Evolutionary conservation across 2,113 vertebrate genomes (phyloP).

Genomic region (Heliornis fulica): DNA sequence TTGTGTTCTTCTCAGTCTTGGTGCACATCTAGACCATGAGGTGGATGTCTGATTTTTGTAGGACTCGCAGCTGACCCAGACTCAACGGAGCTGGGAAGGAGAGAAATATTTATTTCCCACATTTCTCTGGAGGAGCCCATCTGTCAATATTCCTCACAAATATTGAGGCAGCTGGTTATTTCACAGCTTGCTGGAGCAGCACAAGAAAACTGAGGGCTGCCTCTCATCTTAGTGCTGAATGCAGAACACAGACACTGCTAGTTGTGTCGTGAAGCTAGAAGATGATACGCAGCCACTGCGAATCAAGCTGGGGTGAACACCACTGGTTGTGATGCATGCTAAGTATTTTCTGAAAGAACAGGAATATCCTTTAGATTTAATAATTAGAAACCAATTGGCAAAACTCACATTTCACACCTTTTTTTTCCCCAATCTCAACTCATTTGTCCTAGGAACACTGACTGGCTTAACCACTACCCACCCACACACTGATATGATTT

Average conservation of each 20-base stretch:
- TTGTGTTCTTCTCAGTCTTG: not conserved
- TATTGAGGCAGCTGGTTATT: slow-evolving; percentile 15
- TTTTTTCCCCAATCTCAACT: not conserved
- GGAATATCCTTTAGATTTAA: not conserved
- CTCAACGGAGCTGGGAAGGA: not conserved
- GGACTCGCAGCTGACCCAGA: not conserved
- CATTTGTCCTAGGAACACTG: not conserved
- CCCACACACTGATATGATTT: fast-evolving
- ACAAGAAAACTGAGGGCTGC: not conserved
- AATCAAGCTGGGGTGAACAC: not conserved
- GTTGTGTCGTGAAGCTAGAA: not conserved
- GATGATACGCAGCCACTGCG: not conserved
- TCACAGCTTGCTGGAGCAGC: slow-evolving; percentile 44
- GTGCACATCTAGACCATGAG: not conserved
- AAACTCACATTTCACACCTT: not conserved
- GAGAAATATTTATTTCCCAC: not conserved
- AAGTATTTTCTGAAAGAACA: not conserved
- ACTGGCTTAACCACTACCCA: not conserved
- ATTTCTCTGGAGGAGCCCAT: not conserved
- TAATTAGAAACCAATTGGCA: not conserved
- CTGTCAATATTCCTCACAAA: not conserved
- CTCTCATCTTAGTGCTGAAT: not conserved
- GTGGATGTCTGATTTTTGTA: not conserved
- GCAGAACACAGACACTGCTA: not conserved
- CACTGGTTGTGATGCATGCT: not conserved